Base-by-base conservation (phyloP, 2,888 invertebrate genomes). In the Acanthosepion pharaonis region DNA sequence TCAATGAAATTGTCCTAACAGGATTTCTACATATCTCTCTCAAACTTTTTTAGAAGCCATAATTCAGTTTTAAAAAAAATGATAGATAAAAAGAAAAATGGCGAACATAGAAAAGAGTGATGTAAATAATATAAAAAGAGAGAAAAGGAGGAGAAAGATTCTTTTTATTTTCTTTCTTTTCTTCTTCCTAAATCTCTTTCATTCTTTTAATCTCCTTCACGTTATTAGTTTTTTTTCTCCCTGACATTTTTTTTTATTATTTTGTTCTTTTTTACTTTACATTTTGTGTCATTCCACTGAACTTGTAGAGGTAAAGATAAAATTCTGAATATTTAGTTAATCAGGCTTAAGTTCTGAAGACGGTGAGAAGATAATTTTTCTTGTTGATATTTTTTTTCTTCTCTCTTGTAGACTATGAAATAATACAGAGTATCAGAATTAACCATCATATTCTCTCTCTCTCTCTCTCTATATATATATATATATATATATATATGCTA, bases 161-260 rank as follows among this genome's bases (percentile, higher is more conserved):
- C 78, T 28, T 78, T 78, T 78, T n/a, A 0, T 78, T n/a, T n/a
- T 33, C n/a, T 78, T 78, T 33, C 78, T 78, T 78, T 5, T 78
- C 15, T 78, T 78, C 78, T 78, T n/a, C n/a, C n/a, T 78, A n/a
- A n/a, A n/a, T 78, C 78, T 78, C 78, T 78, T n/a, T 78, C n/a
- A n/a, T n/a, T 78, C 78, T 78, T 78, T 78, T 78, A n/a, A 78
- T 78, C 78, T 78, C 15, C n/a, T n/a, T 78, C n/a, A 9, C 15
- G 8, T 78, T 28, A n/a, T 78, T 78, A 78, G 5, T 78, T n/a
- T 78, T 78, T 78, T 78, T n/a, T 78, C 78, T 78, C 28, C n/a
- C n/a, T n/a, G 2, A 28, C 78, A 11, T 78, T 78, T 78, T n/a
- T 78, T 0, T n/a, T 8, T 78, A 0, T n/a, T 78, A 42, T 42